These are phyloP conservation scores for Meganola albula DNA, from an alignment of 2,888 invertebrate species.

Conservation along the genomic window DNA sequence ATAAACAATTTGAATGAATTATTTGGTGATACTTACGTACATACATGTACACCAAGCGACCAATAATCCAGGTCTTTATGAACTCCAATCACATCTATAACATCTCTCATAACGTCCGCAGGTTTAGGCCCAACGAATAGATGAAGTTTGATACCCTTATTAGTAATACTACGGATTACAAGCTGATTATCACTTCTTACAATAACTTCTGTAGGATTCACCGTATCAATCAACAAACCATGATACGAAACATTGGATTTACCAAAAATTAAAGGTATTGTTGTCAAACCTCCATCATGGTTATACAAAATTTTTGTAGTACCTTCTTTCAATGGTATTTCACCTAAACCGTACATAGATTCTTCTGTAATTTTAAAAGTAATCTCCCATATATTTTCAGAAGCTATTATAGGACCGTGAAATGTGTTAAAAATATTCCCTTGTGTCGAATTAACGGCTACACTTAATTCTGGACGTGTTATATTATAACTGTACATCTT, in stretches of 20 bases:
- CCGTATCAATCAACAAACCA: conserved; percentile 72
- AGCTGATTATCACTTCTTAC: conserved; percentile 72
- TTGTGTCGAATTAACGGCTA: conserved; percentile 40
- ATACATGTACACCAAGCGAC: conserved; percentile 68
- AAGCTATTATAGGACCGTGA: conserved; percentile 77
- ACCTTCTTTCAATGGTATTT: conserved; percentile 53
- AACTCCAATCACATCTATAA: conserved; percentile 38
- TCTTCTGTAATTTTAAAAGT: conserved; percentile 72
- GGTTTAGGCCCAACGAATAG: conserved; percentile 62
- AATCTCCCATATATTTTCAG: conserved; percentile 79
- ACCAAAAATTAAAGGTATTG: conserved; percentile 73
- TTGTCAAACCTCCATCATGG: conserved; percentile 56
- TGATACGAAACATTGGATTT: conserved; percentile 72
- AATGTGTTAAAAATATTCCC: conserved; percentile 71
- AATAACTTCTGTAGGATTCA: conserved; percentile 74
- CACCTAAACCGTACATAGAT: conserved; percentile 76
- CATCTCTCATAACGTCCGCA: conserved; percentile 57
- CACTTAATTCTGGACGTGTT: conserved; percentile 46
- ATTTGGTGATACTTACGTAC: conserved; percentile 43
- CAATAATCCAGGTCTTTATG: conserved; percentile 52
- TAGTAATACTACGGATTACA: conserved; percentile 74
- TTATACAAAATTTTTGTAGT: conserved; percentile 65
- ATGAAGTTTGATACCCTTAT: conserved; percentile 53
- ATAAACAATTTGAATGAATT: not conserved
- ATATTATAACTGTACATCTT: conserved; percentile 46